Percentiles rank a stretch among this genome's conserved stretches.
These are phyloP conservation scores for Caenorhabditis inopinata DNA, from an alignment of 1,140 invertebrate genomes.

Conservation along the genomic window DNA sequence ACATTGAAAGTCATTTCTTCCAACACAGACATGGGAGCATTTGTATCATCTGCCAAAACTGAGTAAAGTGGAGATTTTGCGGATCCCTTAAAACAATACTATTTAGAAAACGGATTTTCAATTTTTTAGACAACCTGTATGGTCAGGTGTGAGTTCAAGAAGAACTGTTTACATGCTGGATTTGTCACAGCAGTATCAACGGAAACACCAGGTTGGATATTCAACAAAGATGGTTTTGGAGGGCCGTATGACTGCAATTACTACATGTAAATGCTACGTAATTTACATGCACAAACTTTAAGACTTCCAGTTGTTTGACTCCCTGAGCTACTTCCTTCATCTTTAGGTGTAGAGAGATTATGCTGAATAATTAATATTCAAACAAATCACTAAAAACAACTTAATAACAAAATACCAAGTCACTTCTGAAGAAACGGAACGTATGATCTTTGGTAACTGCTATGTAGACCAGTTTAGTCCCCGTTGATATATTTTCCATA, in stretches of 20 bases:
- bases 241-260: too few species aligned
- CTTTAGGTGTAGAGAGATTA: too few species aligned
- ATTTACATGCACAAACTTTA: too few species aligned
- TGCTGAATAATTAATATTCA: too few species aligned
- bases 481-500: neutral
- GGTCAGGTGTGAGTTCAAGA: constrained; percentile 47
- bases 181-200: constrained; percentile 33
- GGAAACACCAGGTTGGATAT: constrained; percentile 35
- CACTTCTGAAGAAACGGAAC: constrained; percentile 3
- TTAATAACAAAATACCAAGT: neutral
- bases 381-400: too few species aligned
- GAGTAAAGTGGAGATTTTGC: constrained; percentile 47
- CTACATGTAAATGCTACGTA: too few species aligned
- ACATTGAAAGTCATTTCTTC: constrained; percentile 35
- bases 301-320: too few species aligned
- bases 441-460: constrained; percentile 43
- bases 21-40: neutral
- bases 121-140: too few species aligned
- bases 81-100: constrained; percentile 43
- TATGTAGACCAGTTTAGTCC: constrained; percentile 37
- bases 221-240: constrained; percentile 30
- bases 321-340: too few species aligned
- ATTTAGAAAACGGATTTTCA: too few species aligned
- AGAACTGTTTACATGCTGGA: constrained; percentile 48
- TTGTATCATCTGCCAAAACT: constrained; percentile 27